Evolutionary conservation across 2,888 invertebrate genomes (phyloP).

Genomic region (Tetropium fuscum): DNA sequence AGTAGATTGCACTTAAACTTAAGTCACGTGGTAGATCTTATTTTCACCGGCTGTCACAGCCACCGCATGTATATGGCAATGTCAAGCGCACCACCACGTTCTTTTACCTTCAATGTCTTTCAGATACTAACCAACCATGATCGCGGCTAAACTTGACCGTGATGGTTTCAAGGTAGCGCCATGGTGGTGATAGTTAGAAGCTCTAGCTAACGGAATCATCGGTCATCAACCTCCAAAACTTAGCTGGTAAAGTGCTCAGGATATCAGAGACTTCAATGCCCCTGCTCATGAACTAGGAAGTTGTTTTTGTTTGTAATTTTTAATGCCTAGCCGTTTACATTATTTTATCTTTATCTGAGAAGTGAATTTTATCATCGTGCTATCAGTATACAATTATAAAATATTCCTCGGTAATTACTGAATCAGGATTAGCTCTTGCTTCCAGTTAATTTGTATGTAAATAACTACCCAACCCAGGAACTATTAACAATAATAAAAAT

Average conservation of each 20-base stretch:
- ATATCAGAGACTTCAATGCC: conserved; percentile 46
- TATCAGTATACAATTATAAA: no score
- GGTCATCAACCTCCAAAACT: conserved; percentile 65
- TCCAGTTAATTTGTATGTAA: no score
- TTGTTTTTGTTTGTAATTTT: conserved; percentile 41
- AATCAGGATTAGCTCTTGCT: no score
- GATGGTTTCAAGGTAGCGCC: conserved; percentile 61
- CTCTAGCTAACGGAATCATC: conserved; percentile 46
- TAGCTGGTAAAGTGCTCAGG: conserved; percentile 39
- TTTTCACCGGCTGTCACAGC: conserved; percentile 33
- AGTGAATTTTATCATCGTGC: no score
- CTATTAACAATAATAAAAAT: no score
- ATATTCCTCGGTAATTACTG: no score
- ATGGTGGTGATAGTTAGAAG: conserved; percentile 60
- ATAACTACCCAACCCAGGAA: background rate
- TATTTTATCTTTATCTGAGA: no score
- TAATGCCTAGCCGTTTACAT: background rate
- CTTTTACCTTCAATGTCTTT: conserved; percentile 56
- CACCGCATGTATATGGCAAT: conserved; percentile 45
- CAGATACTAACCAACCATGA: conserved; percentile 63
- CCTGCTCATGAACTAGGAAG: conserved; percentile 55
- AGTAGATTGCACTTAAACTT: conserved; percentile 23
- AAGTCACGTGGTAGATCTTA: conserved; percentile 36
- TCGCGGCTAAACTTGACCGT: conserved; percentile 66
- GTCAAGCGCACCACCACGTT: conserved; percentile 49